A percentile compares a stretch with the other conserved stretches of the same genome.
Evolutionary conservation across 2,888 invertebrate genomes (phyloP).

Genomic region (Lithophane ornitopus): DNA sequence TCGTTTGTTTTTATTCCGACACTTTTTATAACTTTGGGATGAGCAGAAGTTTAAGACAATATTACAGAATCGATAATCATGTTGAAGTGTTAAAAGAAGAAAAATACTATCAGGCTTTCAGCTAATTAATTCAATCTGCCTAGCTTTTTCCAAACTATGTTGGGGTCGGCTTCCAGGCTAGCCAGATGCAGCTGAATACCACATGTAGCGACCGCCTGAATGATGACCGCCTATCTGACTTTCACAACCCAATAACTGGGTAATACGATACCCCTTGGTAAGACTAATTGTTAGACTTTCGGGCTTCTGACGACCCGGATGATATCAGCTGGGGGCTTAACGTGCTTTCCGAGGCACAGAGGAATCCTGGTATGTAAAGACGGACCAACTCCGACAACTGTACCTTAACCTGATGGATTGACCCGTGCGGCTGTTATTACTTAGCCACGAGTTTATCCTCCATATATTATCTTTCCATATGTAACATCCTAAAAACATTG

Average conservation of each 20-base stretch:
- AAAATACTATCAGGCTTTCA: no score
- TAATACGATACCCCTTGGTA: no score
- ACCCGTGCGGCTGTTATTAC: background rate
- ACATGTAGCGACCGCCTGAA: no score
- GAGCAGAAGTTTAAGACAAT: background rate
- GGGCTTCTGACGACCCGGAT: background rate
- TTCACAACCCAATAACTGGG: no score
- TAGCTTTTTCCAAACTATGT: no score
- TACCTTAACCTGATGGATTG: background rate
- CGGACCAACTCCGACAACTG: background rate
- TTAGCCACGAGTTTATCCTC: background rate
- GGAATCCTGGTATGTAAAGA: background rate
- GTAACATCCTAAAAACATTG: no score
- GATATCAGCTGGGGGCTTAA: background rate
- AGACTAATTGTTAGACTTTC: background rate
- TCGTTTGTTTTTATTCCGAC: conserved; percentile 13
- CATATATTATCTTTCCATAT: no score
- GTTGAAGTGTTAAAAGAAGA: no score
- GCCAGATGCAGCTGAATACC: no score
- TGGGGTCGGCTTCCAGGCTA: no score
- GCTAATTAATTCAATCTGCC: no score
- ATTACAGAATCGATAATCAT: background rate
- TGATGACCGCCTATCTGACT: no score
- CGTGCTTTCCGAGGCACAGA: background rate
- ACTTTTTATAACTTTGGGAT: conserved; percentile 14